phyloP scores from a whole-genome alignment of 1,140 invertebrate genomes.

The Pissodes strobi region DNA sequence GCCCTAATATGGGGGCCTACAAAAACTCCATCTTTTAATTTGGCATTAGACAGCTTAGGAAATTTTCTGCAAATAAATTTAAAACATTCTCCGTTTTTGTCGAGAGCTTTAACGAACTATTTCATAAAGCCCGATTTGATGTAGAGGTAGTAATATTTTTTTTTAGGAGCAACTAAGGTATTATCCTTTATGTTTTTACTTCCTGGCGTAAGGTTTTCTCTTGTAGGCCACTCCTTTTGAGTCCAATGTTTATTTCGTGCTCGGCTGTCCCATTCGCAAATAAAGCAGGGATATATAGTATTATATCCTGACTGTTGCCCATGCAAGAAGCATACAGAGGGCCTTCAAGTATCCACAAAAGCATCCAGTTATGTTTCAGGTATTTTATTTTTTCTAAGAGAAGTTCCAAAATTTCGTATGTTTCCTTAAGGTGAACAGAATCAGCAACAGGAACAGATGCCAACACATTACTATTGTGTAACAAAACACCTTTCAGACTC shows the following conservation, averaged over 20 bases:
- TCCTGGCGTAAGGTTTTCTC: constrained; percentile 42
- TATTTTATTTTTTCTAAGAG: constrained; percentile 33
- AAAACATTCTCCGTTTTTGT: constrained; percentile 47
- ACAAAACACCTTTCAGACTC: constrained; percentile 47
- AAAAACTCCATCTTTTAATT: constrained; percentile 47
- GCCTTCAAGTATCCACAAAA: constrained; percentile 37
- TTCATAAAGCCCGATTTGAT: constrained; percentile 54
- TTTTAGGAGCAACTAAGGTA: constrained; percentile 46
- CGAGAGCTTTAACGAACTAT: constrained; percentile 52
- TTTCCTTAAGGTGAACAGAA: constrained; percentile 40
- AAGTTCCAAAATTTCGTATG: constrained; percentile 38
- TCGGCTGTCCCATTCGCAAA: constrained; percentile 56
- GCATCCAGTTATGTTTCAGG: constrained; percentile 26
- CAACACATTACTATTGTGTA: constrained; percentile 41
- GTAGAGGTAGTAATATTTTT: constrained; percentile 50
- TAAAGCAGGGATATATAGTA: constrained; percentile 52
- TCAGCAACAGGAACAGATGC: constrained; percentile 41
- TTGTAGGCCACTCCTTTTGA: constrained; percentile 44
- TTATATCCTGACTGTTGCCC: constrained; percentile 26
- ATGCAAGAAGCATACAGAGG: constrained; percentile 20
- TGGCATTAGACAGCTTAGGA: constrained; percentile 30
- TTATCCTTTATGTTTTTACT: constrained; percentile 48
- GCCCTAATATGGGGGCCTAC: constrained; percentile 42
- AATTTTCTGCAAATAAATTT: constrained; percentile 44
- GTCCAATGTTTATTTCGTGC: constrained; percentile 46